Conservation (phyloP, 2,113 vertebrate species). For the Poeciliopsis retropinna region DNA sequence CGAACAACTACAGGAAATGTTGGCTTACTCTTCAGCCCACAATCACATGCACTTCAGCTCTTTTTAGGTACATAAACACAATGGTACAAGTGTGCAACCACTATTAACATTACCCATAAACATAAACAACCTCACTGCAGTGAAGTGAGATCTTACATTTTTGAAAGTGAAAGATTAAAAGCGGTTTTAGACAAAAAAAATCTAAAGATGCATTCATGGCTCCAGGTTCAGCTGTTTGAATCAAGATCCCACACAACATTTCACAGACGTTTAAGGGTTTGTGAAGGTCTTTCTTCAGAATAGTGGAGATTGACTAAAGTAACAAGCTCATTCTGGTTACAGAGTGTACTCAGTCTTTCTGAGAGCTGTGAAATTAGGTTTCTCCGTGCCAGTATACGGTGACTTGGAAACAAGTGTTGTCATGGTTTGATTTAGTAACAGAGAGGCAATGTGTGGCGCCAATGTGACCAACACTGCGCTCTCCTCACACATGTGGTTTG, state of each 20-base stretch:
- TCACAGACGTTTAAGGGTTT: constrained; percentile 28
- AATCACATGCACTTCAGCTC: constrained; percentile 1
- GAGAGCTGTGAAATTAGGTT: constrained; percentile 47
- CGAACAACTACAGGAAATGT: constrained; percentile 9
- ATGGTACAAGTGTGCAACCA: background rate
- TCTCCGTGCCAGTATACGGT: constrained; percentile 37
- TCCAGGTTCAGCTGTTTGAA: background rate
- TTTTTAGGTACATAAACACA: background rate
- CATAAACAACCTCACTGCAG: too few relatives aligned
- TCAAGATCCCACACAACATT: constrained; percentile 13
- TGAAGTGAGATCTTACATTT: background rate
- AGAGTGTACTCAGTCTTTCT: constrained; percentile 35
- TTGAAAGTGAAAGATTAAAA: constrained; percentile 13
- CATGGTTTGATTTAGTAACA: constrained; percentile 44
- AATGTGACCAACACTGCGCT: constrained; percentile 35
- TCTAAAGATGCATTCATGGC: constrained; percentile 4
- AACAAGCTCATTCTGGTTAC: constrained; percentile 32
- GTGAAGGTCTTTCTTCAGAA: constrained; percentile 40
- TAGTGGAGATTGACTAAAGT: constrained; percentile 31
- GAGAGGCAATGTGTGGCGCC: constrained; percentile 47
- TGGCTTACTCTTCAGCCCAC: constrained; percentile 23
- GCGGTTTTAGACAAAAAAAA: constrained; percentile 4
- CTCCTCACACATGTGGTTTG: too few relatives aligned
- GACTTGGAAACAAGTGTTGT: constrained; percentile 62
- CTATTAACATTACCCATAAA: too few relatives aligned